phyloP scores from a whole-genome alignment of 2,113 vertebrate species.

The Plectropomus leopardus region DNA sequence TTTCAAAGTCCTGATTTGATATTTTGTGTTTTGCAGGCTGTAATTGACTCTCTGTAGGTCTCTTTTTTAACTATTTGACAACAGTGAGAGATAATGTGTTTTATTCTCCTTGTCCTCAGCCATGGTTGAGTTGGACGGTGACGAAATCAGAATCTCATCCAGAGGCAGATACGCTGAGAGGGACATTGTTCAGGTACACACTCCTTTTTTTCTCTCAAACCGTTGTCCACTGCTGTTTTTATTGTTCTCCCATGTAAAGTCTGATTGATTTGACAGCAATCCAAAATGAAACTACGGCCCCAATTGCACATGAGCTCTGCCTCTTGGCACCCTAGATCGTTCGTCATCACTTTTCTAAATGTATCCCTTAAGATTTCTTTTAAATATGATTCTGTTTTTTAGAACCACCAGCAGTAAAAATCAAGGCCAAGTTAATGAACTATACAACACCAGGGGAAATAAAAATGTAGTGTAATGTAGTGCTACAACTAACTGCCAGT shows the following conservation, averaged over 20 bases:
- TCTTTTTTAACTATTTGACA: background rate
- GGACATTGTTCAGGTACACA: slow-evolving; percentile 96
- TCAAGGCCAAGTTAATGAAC: background rate
- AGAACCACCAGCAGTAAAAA: background rate
- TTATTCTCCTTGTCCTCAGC: slow-evolving; percentile 80
- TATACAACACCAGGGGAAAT: background rate
- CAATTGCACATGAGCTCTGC: background rate
- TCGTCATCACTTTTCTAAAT: background rate
- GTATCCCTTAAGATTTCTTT: background rate
- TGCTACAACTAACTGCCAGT: background rate
- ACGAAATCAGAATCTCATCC: slow-evolving; percentile 95
- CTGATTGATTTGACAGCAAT: background rate
- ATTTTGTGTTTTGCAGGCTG: background rate
- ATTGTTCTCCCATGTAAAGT: background rate
- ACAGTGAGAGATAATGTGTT: background rate
- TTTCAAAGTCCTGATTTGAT: background rate
- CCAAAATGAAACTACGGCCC: background rate
- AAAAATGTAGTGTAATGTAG: no score
- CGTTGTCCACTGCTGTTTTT: no score
- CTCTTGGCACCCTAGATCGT: background rate
- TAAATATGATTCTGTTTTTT: background rate
- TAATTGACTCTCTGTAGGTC: background rate
- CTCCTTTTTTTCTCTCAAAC: background rate
- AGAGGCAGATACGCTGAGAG: slow-evolving; percentile 95
- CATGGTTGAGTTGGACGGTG: slow-evolving; percentile 97